phyloP scores from a whole-genome alignment of 92 coral and sea anemone genomes.

The Zoanthus sansibaricus region DNA sequence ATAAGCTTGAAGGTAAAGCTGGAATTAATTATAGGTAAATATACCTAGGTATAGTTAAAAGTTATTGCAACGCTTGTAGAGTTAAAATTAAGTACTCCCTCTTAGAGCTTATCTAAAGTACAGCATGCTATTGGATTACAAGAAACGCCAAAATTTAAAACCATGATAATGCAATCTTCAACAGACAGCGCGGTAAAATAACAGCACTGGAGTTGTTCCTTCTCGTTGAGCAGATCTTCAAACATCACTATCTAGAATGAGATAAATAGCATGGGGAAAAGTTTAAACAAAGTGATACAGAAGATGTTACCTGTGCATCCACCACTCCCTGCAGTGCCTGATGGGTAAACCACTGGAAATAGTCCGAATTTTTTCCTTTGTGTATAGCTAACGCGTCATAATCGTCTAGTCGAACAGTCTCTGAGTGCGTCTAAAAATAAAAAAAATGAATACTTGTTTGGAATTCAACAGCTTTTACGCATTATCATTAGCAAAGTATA shows the following conservation, averaged over 20 bases:
- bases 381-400: slow-evolving; percentile 92
- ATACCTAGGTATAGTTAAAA: too few relatives aligned
- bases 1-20: too few relatives aligned
- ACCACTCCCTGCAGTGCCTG: slow-evolving; percentile 88
- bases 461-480: neutral
- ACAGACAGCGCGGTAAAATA: too few relatives aligned
- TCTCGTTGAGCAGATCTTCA: too few relatives aligned
- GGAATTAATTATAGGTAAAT: too few relatives aligned
- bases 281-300: neutral
- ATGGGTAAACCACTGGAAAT: slow-evolving; percentile 93
- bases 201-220: too few relatives aligned
- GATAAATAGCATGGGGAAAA: neutral
- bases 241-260: neutral
- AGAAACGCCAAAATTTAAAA: too few relatives aligned
- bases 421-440: slow-evolving; percentile 84
- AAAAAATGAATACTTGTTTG: neutral
- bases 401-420: slow-evolving; percentile 95
- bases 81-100: too few relatives aligned
- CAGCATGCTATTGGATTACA: too few relatives aligned
- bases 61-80: too few relatives aligned
- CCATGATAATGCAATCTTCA: too few relatives aligned
- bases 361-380: slow-evolving; percentile 84
- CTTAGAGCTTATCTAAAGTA: too few relatives aligned
- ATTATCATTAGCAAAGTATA: neutral
- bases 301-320: slow-evolving; percentile 76